phyloP scores from a whole-genome alignment of 2,888 invertebrate genomes.

The Cheilosia urbana region DNA sequence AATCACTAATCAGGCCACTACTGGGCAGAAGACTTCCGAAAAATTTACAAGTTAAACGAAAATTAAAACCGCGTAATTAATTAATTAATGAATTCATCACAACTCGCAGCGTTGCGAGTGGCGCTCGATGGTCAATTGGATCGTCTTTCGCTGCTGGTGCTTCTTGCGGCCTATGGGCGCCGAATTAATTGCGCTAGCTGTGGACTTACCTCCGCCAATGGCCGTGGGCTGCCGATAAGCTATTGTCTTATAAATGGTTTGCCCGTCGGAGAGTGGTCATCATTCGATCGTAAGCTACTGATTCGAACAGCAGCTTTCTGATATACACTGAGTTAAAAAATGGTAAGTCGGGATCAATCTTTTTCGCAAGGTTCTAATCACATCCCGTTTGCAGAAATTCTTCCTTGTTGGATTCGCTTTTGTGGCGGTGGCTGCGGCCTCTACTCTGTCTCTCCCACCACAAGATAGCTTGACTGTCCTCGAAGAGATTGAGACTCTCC shows the following conservation, averaged over 20 bases:
- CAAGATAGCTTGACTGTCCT: constrained; percentile 45
- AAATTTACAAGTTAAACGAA: constrained; percentile 41
- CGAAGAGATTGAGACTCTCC: constrained; percentile 32
- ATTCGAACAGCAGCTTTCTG: constrained; percentile 23
- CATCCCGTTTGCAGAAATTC: constrained; percentile 44
- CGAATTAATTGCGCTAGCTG: constrained; percentile 32
- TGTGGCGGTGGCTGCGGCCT: constrained; percentile 42
- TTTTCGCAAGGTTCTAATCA: background rate
- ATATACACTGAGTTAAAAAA: constrained; percentile 25
- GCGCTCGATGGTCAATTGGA: constrained; percentile 28
- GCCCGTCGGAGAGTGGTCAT: constrained; percentile 38
- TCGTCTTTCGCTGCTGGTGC: constrained; percentile 22
- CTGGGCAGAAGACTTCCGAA: constrained; percentile 51
- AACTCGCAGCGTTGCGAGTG: constrained; percentile 19
- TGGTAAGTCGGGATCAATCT: constrained; percentile 39
- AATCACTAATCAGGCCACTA: constrained; percentile 44
- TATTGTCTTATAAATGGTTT: constrained; percentile 67
- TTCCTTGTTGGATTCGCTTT: constrained; percentile 65
- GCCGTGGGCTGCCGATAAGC: constrained; percentile 39
- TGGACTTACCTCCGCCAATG: constrained; percentile 14
- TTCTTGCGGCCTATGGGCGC: constrained; percentile 19
- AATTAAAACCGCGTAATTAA: constrained; percentile 3
- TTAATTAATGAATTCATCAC: constrained; percentile 35
- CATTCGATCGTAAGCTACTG: constrained; percentile 67
- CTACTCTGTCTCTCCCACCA: constrained; percentile 29